Base-by-base conservation (phyloP, 2,113 vertebrate genomes). In the Hippocampus barbouri region DNA sequence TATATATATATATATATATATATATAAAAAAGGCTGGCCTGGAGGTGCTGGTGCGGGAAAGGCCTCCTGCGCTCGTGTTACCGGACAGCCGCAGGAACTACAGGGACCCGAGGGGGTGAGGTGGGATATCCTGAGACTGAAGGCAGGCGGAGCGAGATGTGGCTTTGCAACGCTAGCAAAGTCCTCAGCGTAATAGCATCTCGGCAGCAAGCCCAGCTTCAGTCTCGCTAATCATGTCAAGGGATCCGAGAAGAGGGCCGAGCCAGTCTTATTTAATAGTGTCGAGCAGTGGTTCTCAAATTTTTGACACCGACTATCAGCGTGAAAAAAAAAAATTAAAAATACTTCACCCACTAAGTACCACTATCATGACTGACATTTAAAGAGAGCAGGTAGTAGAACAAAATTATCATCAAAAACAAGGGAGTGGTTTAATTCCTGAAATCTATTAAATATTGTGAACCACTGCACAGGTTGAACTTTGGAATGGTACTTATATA, bases 1-100 rank as follows among this genome's bases (percentile, higher is more conserved):
- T 27, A 27, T 27, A 27, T 27, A 27, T 27, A 27, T 27, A 27
- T 27, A 27, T 27, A 30, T 30, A 30, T 34, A 34, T 34, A 34
- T 78, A 89, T 91, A 91, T 92, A 89, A 80, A 89, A 80, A 83
- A 86, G 85, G 76, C 78, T 64, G 80, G 83, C 75, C 56, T 49
- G 64, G 80, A 77, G 77, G 74, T 27, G 64, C 66, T 53, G 54
- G 73, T 71, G 71, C 72, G 77, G 78, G 75, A 79, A 68, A 69
- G 69, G 40, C 68, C n/a, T 69, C 63, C 66, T 23, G 59, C 64
- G 34, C 77, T 90, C 86, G 8, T 71, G 79, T 91, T 92, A 89
- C 91, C 87, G 76, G 73, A 63, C 69, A 74, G 57, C 60, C 51
- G 16, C 12, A 18, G 76, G 56, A 43, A 67, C 34, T 25, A 62